Conservation (phyloP, 2,113 vertebrate genomes). For the Dolichotis patagonum region DNA sequence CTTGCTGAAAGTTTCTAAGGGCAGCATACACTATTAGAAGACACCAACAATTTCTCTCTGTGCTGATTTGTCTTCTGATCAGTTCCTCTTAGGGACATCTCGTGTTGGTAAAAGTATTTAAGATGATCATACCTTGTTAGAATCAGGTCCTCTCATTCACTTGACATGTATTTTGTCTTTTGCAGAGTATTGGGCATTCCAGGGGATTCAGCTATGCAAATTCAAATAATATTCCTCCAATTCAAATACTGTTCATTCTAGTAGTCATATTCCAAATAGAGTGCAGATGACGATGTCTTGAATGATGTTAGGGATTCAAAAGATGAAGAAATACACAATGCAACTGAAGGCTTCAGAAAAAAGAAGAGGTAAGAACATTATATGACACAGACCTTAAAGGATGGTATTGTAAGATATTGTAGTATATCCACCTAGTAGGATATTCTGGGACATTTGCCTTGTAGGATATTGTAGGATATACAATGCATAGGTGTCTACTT, state of each 20-base stretch:
- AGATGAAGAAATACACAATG: background rate
- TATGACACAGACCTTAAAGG: background rate
- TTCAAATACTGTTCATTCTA: background rate
- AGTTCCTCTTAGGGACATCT: slow-evolving; percentile 6
- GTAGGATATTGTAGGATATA: background rate
- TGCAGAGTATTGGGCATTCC: background rate
- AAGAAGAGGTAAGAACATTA: background rate
- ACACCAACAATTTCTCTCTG: background rate
- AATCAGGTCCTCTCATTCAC: background rate
- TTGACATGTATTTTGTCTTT: background rate
- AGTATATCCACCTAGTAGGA: background rate
- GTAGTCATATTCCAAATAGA: background rate
- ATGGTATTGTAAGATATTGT: background rate
- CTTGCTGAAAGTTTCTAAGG: background rate
- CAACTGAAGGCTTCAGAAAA: background rate
- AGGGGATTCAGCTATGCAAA: background rate
- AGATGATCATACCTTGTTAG: background rate
- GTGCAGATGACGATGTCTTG: background rate
- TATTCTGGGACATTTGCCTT: background rate
- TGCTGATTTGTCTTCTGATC: background rate
- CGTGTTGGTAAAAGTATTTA: background rate
- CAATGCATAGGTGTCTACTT: background rate
- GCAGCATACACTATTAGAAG: background rate
- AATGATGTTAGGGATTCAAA: background rate
- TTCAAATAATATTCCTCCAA: background rate